These are phyloP conservation scores for Habrosyne pyritoides DNA, from an alignment of 2,888 invertebrate species.

Conservation along the genomic window DNA sequence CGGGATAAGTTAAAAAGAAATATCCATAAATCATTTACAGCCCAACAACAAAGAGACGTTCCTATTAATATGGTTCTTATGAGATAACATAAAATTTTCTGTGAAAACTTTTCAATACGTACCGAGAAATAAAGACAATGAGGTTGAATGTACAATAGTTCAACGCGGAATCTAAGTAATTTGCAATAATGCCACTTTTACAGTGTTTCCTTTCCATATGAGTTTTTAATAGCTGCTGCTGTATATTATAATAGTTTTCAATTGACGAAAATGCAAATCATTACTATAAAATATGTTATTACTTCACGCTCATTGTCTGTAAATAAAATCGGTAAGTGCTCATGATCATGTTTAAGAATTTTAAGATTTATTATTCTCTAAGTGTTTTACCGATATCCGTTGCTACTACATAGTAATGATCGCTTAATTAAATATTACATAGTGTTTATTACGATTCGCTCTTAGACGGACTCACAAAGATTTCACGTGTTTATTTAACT, in stretches of 20 bases:
- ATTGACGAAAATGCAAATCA: neutral
- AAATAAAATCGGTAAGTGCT: neutral
- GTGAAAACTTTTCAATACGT: neutral
- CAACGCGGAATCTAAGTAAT: neutral
- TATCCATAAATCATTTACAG: neutral
- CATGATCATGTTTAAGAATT: neutral
- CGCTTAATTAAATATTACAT: neutral
- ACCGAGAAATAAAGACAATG: neutral
- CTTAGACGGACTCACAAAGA: slow-evolving; percentile 32
- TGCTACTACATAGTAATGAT: neutral
- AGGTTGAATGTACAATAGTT: neutral
- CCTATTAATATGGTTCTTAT: neutral
- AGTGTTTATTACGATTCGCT: slow-evolving; percentile 22
- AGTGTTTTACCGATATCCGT: neutral
- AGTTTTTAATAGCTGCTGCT: neutral
- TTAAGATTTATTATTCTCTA: neutral
- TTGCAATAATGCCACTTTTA: neutral
- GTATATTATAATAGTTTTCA: neutral
- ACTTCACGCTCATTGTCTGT: neutral
- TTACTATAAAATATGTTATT: neutral
- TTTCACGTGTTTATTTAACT: slow-evolving; percentile 59
- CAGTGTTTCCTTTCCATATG: neutral
- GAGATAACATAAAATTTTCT: neutral
- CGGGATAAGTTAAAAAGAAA: neutral
- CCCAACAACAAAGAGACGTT: neutral